phyloP scores from a whole-genome alignment of 2,888 invertebrate species.

The Watsonalla cultraria region DNA sequence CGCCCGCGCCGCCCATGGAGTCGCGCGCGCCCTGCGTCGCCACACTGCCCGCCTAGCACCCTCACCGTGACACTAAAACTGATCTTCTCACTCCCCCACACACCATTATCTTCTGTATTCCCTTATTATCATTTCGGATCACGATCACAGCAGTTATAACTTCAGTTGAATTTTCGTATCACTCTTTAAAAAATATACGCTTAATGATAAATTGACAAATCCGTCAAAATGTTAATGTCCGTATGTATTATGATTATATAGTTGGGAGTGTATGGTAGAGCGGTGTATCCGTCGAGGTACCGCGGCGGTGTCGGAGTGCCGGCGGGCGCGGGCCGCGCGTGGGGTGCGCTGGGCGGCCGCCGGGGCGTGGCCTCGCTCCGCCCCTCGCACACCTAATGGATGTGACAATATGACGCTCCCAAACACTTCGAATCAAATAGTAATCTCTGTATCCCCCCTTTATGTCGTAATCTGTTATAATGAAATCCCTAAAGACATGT shows the following conservation, averaged over 20 bases:
- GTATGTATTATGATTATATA: not conserved
- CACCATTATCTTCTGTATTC: slow-evolving; percentile 16
- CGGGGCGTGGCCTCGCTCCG: slow-evolving; percentile 43
- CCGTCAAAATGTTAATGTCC: not conserved
- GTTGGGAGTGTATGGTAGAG: not conserved
- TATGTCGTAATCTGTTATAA: slow-evolving; percentile 43
- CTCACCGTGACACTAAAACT: slow-evolving; percentile 24
- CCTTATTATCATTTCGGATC: slow-evolving; percentile 18
- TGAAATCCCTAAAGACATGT: slow-evolving; percentile 15
- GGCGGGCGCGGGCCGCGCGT: slow-evolving; percentile 22
- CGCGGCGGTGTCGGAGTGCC: slow-evolving; percentile 8
- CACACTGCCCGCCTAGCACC: slow-evolving; percentile 32
- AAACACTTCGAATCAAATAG: slow-evolving; percentile 51
- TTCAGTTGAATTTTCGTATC: not conserved
- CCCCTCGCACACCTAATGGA: slow-evolving; percentile 64
- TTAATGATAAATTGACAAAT: not conserved
- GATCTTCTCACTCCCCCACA: slow-evolving; percentile 5
- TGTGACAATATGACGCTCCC: slow-evolving; percentile 75
- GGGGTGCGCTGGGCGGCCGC: slow-evolving; percentile 37
- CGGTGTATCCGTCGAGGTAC: not conserved
- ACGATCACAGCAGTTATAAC: not conserved
- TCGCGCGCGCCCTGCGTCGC: slow-evolving; percentile 53
- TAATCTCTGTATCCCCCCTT: slow-evolving; percentile 66
- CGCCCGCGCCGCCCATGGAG: slow-evolving; percentile 61
- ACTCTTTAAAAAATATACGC: not conserved